These are phyloP conservation scores for Hiodon tergisus DNA, from an alignment of 2,113 vertebrate species.

Conservation along the genomic window DNA sequence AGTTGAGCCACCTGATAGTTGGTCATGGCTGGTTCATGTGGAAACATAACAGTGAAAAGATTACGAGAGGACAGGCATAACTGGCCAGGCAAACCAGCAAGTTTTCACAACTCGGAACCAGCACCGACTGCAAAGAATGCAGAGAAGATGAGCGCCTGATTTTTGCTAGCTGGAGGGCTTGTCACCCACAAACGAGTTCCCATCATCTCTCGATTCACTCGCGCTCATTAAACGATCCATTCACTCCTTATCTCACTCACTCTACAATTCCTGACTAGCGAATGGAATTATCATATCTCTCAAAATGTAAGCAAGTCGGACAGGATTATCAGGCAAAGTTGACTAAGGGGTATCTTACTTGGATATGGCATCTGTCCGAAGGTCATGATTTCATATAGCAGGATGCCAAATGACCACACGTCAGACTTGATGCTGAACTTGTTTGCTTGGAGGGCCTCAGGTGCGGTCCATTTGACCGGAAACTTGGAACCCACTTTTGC, in stretches of 20 bases:
- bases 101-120: too few relatives aligned
- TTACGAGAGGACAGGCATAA: background rate
- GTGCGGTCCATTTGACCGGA: constrained; percentile 96
- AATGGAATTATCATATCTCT: background rate
- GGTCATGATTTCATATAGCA: constrained; percentile 91
- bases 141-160: background rate
- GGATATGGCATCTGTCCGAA: constrained; percentile 86
- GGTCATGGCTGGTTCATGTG: constrained; percentile 60
- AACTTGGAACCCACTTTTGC: constrained; percentile 75
- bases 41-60: constrained; percentile 2
- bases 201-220: background rate
- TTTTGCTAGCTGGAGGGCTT: background rate
- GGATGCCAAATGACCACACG: constrained; percentile 92
- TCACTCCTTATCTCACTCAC: background rate
- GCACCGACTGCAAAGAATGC: too few relatives aligned
- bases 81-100: too few relatives aligned
- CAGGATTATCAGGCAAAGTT: background rate
- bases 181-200: background rate
- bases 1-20: constrained; percentile 74
- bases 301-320: background rate
- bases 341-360: constrained; percentile 57
- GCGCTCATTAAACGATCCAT: too few relatives aligned
- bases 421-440: constrained; percentile 91
- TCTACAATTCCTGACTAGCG: background rate
- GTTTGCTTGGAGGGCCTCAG: constrained; percentile 72